These are phyloP conservation scores for Pteropus alecto DNA, from an alignment of 2,113 vertebrate genomes.

Conservation along the genomic window DNA sequence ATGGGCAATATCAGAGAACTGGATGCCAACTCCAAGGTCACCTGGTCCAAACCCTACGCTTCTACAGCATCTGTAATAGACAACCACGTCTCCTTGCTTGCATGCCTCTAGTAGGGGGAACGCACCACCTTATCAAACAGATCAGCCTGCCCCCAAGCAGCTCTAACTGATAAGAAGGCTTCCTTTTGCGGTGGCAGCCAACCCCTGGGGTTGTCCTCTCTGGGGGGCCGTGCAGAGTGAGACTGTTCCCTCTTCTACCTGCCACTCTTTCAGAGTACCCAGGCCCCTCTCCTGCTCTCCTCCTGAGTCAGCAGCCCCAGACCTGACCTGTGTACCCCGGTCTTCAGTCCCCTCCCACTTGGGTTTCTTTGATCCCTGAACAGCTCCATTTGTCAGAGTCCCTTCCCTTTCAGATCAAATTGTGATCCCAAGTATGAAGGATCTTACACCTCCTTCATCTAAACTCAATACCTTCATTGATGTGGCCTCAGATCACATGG, in stretches of 20 bases:
- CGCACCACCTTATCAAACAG: background rate
- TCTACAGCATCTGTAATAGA: background rate
- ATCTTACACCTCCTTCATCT: background rate
- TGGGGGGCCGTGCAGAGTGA: background rate
- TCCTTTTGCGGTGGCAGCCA: background rate
- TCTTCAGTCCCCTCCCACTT: background rate
- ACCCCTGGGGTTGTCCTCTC: background rate
- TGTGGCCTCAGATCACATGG: background rate
- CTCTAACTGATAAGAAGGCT: background rate
- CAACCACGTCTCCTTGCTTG: background rate
- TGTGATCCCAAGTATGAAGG: background rate
- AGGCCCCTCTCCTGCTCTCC: background rate
- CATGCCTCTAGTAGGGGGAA: background rate
- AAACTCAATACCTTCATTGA: background rate
- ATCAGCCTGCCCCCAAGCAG: background rate
- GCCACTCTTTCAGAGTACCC: background rate
- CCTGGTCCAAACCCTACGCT: background rate
- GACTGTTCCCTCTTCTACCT: background rate
- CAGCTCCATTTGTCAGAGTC: background rate
- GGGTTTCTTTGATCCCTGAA: background rate
- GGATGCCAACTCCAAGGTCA: background rate
- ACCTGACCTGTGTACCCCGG: fast-evolving
- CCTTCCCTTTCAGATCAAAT: background rate
- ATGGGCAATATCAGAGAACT: background rate
- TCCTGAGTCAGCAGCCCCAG: background rate